Evolutionary conservation across 2,888 invertebrate species (phyloP), one percentile per base, ranked within the genome.

Genomic region (Steinernema scapterisci): DNA sequence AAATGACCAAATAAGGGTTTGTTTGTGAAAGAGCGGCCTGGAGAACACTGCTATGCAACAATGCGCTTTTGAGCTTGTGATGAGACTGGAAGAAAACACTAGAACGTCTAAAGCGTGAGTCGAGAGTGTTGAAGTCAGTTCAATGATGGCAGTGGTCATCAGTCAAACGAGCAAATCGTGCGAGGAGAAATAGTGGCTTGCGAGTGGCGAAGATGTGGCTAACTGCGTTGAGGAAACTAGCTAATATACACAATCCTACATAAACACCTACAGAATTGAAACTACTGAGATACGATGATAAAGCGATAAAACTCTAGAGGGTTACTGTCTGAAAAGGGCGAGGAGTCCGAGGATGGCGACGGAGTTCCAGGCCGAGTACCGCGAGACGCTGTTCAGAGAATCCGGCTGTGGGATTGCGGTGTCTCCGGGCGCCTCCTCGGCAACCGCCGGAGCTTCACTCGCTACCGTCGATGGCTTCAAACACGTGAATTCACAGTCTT

Each of bases 401-500:
- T 63, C 63, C 2, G 63, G 63, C 38, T 63, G 63, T 3, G 63
- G 63, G 63, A 63, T 63, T 16, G 27, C 63, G 11, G 63, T 63
- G 19, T 63, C 63, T 16, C 63, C 63, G 11, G 63, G 31, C 31
- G 63, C 63, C 27, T 63, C 63, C 25, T 31, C 63, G 16, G 63
- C 31, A 1, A 63, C 3, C 13, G 31, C 7, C 7, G 63, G 63
- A 25, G 27, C 6, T 25, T 63, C 27, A 5, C 16, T 63, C 3
- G 63, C 48, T 5, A 48, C 48, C 16, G n/a, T 31, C 16, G 63
- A 54, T 3, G 54, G 63, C 63, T 63, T 63, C 63, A 63, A 13
- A 73, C 86, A 86, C 21, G 81, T 83, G 48, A 86, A 79, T 23
- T 79, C 73, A 75, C 86, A 86, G 48, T 75, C 46, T 7, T 81